These are phyloP conservation scores for Scyliorhinus canicula DNA, from an alignment of 2,797 vertebrate genomes.

Conservation along the genomic window DNA sequence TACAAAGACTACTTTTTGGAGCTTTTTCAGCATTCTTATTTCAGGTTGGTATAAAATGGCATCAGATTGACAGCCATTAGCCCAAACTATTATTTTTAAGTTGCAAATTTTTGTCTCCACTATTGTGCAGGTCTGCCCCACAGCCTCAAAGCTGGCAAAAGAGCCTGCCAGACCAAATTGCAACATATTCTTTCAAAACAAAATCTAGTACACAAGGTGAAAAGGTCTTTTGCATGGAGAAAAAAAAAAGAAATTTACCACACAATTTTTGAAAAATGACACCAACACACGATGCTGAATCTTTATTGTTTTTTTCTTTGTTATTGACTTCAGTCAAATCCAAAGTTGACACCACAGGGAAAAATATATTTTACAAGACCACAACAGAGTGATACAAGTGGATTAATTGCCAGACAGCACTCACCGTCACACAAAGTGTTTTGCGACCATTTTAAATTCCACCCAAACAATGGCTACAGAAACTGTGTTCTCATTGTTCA, in stretches of 20 bases:
- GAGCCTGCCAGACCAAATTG: neutral
- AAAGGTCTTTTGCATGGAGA: neutral
- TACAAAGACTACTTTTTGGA: neutral
- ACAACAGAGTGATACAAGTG: conserved; percentile 16
- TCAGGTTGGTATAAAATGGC: neutral
- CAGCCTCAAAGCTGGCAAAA: neutral
- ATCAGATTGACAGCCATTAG: neutral
- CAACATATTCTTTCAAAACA: neutral
- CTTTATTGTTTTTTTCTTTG: conserved; percentile 8
- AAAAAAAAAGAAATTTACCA: neutral
- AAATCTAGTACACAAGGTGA: neutral
- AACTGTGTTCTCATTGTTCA: conserved; percentile 31
- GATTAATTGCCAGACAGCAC: conserved; percentile 25
- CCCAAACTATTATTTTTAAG: neutral
- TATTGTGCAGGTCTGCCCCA: neutral
- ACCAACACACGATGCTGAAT: neutral
- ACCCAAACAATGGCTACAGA: conserved; percentile 29
- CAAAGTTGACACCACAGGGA: conserved; percentile 28
- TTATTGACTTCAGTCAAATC: conserved; percentile 7
- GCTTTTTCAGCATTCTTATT: neutral
- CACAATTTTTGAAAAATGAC: conserved; percentile 2
- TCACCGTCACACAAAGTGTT: conserved; percentile 30
- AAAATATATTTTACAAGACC: conserved; percentile 10
- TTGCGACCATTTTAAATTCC: conserved; percentile 36
- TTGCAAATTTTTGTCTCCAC: neutral